phyloP scores from a whole-genome alignment of 2,888 invertebrate genomes.

The Geophilus truncorum region DNA sequence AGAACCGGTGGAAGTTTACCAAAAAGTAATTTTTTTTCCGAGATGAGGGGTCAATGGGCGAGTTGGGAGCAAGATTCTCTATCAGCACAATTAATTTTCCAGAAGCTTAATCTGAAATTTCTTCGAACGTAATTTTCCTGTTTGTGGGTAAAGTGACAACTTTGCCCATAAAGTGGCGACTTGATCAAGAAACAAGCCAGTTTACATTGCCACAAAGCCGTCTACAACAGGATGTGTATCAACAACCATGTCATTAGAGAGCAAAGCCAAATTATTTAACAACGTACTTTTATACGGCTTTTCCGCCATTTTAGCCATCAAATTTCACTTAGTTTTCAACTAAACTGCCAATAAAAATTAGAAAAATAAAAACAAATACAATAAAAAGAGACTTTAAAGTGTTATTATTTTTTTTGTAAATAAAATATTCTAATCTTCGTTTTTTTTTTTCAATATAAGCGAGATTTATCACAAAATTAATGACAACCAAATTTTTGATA shows the following conservation, averaged over 20 bases:
- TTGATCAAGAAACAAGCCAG: constrained; percentile 8
- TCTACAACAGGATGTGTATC: constrained; percentile 8
- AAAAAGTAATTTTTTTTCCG: background rate
- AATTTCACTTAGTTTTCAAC: background rate
- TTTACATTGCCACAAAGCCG: constrained; percentile 1
- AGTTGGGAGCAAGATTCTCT: background rate
- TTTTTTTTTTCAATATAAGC: too few species aligned
- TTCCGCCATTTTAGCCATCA: background rate
- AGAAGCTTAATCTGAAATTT: constrained; percentile 28
- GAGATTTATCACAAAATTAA: too few species aligned
- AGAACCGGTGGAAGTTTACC: background rate
- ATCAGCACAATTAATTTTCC: constrained; percentile 9
- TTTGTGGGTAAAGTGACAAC: constrained; percentile 28
- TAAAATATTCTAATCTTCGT: too few species aligned
- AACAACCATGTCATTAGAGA: background rate
- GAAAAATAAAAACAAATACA: background rate
- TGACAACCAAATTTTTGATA: too few species aligned
- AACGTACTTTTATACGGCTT: background rate
- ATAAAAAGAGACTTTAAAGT: too few species aligned
- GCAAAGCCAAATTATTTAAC: background rate
- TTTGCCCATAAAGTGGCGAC: background rate
- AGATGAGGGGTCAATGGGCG: background rate
- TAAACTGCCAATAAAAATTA: background rate
- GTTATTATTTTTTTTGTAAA: too few species aligned
- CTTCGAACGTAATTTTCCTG: constrained; percentile 35